Base-by-base conservation (phyloP, 2,888 invertebrate genomes). In the Dascillus cervinus region DNA sequence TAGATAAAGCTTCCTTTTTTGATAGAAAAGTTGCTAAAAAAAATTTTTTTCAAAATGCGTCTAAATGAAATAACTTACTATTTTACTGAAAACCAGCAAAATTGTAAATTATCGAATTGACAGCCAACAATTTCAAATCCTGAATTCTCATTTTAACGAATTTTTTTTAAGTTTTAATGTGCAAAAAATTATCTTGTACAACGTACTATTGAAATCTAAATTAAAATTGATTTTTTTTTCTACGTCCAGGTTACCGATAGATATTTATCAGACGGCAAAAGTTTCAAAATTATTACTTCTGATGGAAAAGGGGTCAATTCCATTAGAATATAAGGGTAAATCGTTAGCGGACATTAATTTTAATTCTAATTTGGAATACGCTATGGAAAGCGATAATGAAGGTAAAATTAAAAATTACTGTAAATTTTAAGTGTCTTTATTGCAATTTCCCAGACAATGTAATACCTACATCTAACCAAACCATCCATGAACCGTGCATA, bases 261-360 rank as follows among this genome's bases (percentile, higher is more conserved):
- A 47, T 26, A 41, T 49, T 22, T 48, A 46, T 25, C 47, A 49
- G 30, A 47, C 47, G 3, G 46, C 47, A 19, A 46, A 47, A 28
- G 44, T 47, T 8, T 47, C 46, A 4, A 47, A 49, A 34, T 11
- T 47, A 6, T 29, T 47, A 3, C 29, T 44, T 8, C 32, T 47
- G 36, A 44, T 46, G 43, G 47, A 50, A 28, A 45, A 46, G 30
- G 41, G 47, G 22, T 21, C 30, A 6, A 5, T 35, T 19, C 44
- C 46, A 5, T 15, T 32, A 10, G 39, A 43, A 29, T 43, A 32
- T 32, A 42, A 34, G 27, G 38, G 35, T 9, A 41, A 38, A 29
- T 38, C 41, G 5, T 25, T 41, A 11, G 13, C 35, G 3, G 38
- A 41, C 29, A 38, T 38, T 10, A 15, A 40, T 30, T 22, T 40